These are phyloP conservation scores for Melospiza melodia DNA, from an alignment of 2,113 vertebrate genomes.

Conservation along the genomic window DNA sequence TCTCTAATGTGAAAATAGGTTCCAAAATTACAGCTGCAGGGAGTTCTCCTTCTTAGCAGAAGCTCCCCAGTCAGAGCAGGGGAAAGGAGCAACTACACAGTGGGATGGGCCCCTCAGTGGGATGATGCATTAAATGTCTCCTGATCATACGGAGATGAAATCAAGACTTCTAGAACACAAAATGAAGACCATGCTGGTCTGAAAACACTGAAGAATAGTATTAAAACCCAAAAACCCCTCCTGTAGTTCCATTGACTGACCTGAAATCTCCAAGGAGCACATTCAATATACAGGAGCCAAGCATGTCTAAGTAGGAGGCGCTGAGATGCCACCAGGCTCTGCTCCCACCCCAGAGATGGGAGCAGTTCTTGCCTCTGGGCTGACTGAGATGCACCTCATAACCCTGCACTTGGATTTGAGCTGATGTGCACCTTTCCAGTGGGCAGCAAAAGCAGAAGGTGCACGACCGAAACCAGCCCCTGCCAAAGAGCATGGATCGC, in stretches of 20 bases:
- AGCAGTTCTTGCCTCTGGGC: rapidly evolving
- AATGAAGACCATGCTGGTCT: not conserved
- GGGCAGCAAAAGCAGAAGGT: not conserved
- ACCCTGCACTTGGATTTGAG: rapidly evolving
- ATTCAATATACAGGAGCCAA: rapidly evolving
- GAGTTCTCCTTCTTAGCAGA: not conserved
- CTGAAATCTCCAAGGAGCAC: not conserved
- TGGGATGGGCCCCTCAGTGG: not conserved
- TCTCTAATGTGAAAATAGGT: not conserved
- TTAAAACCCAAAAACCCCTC: not conserved
- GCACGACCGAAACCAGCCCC: rapidly evolving
- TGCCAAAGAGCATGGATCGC: rapidly evolving
- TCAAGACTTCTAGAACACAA: not conserved
- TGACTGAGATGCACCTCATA: not conserved
- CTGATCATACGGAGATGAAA: not conserved
- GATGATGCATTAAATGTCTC: not conserved
- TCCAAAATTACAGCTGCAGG: not conserved
- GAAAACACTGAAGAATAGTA: not conserved
- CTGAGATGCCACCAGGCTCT: not conserved
- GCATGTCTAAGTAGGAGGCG: not conserved
- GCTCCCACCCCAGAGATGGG: not conserved
- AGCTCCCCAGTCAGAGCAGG: not conserved
- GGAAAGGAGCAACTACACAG: not conserved
- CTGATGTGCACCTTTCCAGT: not conserved
- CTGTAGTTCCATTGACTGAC: not conserved